These are phyloP conservation scores for Anagyrus pseudococci DNA, from an alignment of 2,888 invertebrate species.

Conservation along the genomic window DNA sequence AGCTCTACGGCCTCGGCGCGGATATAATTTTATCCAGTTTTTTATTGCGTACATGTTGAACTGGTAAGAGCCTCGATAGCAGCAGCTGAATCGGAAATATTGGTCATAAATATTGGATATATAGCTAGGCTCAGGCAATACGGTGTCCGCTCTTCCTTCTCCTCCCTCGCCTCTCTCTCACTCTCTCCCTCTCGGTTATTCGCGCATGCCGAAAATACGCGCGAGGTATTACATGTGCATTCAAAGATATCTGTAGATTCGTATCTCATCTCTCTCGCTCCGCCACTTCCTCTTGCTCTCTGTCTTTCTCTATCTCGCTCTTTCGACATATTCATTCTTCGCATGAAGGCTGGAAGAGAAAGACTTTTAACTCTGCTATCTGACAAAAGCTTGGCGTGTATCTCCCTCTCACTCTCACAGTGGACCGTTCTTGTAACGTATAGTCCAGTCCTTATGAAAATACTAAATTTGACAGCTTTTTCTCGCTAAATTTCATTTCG, in stretches of 20 bases:
- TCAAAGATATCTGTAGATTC: background rate
- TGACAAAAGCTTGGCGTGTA: background rate
- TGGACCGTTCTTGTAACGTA: too few relatives aligned
- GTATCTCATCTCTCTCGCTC: background rate
- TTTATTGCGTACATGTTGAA: slow-evolving; percentile 62
- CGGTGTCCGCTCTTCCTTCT: too few relatives aligned
- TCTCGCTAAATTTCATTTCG: too few relatives aligned
- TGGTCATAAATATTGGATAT: slow-evolving; percentile 62
- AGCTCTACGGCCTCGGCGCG: too few relatives aligned
- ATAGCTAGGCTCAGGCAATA: slow-evolving; percentile 38
- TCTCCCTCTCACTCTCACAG: background rate
- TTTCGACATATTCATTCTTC: too few relatives aligned
- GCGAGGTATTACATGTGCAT: too few relatives aligned
- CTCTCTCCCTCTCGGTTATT: background rate
- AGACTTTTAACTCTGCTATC: too few relatives aligned
- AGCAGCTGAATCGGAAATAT: slow-evolving; percentile 62
- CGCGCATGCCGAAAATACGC: background rate
- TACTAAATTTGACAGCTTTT: too few relatives aligned
- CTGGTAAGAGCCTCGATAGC: slow-evolving; percentile 61
- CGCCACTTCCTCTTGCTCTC: too few relatives aligned
- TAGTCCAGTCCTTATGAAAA: too few relatives aligned
- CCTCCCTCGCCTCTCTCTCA: background rate
- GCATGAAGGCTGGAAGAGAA: too few relatives aligned
- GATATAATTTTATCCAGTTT: slow-evolving; percentile 61
- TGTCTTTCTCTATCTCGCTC: too few relatives aligned